Conservation (phyloP, 2,888 invertebrate genomes). For the Drosophila mulleri region DNA sequence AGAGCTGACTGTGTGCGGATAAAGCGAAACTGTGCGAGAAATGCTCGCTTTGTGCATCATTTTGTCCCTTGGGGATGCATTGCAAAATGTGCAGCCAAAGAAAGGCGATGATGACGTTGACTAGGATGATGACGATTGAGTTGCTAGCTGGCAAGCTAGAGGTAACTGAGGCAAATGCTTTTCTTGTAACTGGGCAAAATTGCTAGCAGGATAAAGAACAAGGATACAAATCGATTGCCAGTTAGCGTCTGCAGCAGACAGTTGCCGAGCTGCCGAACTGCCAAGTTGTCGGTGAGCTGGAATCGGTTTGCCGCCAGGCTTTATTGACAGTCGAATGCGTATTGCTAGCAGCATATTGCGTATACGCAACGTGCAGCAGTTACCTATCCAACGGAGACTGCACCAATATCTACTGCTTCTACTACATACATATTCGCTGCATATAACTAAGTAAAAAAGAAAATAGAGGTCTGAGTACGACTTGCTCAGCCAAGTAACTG, state of each 20-base stretch:
- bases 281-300: constrained; percentile 15
- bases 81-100: constrained; percentile 48
- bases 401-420: not conserved
- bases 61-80: constrained; percentile 52
- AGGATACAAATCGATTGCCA: constrained; percentile 53
- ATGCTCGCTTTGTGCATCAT: constrained; percentile 68
- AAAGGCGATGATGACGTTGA: constrained; percentile 6
- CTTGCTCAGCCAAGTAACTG: constrained; percentile 22
- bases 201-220: constrained; percentile 28
- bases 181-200: constrained; percentile 40
- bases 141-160: not conserved
- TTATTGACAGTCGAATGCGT: constrained; percentile 46
- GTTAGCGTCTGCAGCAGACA: constrained; percentile 41
- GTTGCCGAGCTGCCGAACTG: constrained; percentile 16
- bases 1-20: constrained; percentile 30
- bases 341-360: constrained; percentile 36
- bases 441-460: constrained; percentile 55
- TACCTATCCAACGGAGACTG: constrained; percentile 2
- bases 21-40: constrained; percentile 68
- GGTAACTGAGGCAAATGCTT: constrained; percentile 24
- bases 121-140: constrained; percentile 1
- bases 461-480: not conserved
- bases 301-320: constrained; percentile 30
- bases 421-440: constrained; percentile 27
- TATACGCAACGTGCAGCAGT: constrained; percentile 47